phyloP scores from a whole-genome alignment of 1,140 invertebrate genomes.

The Papilio polyxenes region DNA sequence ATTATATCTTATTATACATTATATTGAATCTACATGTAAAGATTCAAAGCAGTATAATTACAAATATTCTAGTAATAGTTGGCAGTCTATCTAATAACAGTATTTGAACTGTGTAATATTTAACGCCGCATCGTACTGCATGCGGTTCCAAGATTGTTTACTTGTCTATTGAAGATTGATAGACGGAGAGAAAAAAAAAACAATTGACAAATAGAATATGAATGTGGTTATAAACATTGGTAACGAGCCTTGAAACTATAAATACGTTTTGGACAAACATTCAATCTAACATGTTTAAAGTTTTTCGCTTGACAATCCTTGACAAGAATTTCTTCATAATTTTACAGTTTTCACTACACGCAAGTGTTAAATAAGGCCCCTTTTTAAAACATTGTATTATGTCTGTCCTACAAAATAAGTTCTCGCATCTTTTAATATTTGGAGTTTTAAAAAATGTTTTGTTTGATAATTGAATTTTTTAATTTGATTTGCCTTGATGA shows the following conservation, averaged over 20 bases:
- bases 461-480: background rate
- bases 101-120: constrained; percentile 22
- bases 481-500: constrained; percentile 44
- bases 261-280: too few relatives aligned
- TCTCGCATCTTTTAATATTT: background rate
- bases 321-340: background rate
- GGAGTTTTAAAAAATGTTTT: background rate
- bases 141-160: constrained; percentile 23
- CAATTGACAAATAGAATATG: background rate
- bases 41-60: constrained; percentile 18
- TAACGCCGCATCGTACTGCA: constrained; percentile 19
- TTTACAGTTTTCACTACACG: background rate
- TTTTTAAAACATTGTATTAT: background rate
- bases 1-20: too few relatives aligned
- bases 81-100: constrained; percentile 20
- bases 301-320: background rate
- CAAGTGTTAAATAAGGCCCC: background rate
- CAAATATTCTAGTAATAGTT: constrained; percentile 33
- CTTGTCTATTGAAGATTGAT: constrained; percentile 29
- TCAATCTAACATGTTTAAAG: background rate
- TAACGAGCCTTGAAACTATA: background rate
- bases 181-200: background rate
- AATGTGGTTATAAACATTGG: background rate
- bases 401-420: background rate
- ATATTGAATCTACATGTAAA: background rate